Percentiles rank a stretch among this genome's conserved stretches.
Evolutionary conservation across 2,113 vertebrate species (phyloP).

Genomic region (Tychaedon coryphoeus): DNA sequence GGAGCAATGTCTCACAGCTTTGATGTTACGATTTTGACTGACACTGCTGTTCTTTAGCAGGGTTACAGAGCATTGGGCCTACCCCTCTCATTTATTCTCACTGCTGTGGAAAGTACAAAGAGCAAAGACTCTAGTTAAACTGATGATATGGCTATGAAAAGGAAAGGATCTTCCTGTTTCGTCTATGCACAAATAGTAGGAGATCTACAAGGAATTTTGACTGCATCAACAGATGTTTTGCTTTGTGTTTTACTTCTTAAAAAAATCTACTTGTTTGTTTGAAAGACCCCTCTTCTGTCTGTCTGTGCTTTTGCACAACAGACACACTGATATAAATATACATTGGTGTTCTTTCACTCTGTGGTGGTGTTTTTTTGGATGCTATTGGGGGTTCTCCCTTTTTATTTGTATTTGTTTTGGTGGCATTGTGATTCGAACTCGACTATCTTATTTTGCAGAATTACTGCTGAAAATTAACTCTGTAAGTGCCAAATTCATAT

Average conservation of each 20-base stretch:
- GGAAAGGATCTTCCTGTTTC: not conserved
- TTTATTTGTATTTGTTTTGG: not conserved
- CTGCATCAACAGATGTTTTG: not conserved
- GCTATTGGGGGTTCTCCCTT: too few relatives aligned
- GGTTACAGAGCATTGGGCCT: not conserved
- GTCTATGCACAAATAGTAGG: not conserved
- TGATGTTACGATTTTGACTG: not conserved
- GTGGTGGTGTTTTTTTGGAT: not conserved
- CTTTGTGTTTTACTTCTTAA: not conserved
- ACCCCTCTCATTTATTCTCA: not conserved
- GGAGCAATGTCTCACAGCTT: not conserved
- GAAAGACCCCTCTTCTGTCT: not conserved
- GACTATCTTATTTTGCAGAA: not conserved
- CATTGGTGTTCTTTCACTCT: not conserved
- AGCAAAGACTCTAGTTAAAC: not conserved
- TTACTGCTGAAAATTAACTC: not conserved
- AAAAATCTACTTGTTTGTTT: not conserved
- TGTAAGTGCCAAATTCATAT: not conserved
- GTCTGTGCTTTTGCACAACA: rapidly evolving
- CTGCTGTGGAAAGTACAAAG: not conserved
- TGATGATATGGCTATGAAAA: not conserved
- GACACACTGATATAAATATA: not conserved
- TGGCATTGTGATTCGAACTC: not conserved
- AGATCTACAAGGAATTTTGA: not conserved
- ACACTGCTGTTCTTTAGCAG: not conserved